A percentile compares a stretch with the other conserved stretches of the same genome.
phyloP scores from a whole-genome alignment of 2,113 vertebrate species.

The Periophthalmodon schlosseri region DNA sequence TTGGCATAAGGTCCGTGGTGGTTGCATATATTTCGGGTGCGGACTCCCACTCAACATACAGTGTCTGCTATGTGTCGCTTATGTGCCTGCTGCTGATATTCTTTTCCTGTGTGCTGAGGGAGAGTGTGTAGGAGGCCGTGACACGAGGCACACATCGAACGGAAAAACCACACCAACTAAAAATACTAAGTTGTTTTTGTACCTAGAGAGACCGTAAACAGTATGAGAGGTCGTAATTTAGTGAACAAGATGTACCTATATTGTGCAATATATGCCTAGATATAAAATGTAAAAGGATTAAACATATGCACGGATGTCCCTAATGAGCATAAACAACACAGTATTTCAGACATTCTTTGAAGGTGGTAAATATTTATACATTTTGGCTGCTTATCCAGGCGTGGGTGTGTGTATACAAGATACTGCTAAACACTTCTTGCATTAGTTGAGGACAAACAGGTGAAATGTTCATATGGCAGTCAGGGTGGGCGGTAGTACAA shows the following conservation, averaged over 20 bases:
- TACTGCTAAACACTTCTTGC: neutral
- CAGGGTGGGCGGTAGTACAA: too few species aligned
- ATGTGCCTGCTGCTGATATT: slow-evolving; percentile 12
- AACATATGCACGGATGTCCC: neutral
- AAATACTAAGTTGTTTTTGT: slow-evolving; percentile 32
- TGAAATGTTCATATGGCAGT: neutral
- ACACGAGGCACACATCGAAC: slow-evolving; percentile 49
- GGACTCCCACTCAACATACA: slow-evolving; percentile 45
- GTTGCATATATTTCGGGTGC: slow-evolving; percentile 3
- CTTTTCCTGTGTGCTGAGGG: slow-evolving; percentile 45
- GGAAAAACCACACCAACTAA: slow-evolving; percentile 60
- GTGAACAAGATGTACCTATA: neutral
- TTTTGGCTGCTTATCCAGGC: neutral
- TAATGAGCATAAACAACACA: neutral
- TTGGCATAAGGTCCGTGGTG: slow-evolving; percentile 31
- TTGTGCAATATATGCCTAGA: neutral
- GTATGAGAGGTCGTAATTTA: neutral
- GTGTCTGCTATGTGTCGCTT: slow-evolving; percentile 24
- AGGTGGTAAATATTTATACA: neutral
- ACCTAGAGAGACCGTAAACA: slow-evolving; percentile 33
- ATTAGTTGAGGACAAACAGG: neutral
- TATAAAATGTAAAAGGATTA: neutral
- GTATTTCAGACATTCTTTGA: neutral
- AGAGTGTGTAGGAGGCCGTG: slow-evolving; percentile 38
- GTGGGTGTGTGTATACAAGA: neutral